Conservation (phyloP, 1,140 invertebrate genomes). For the Drosophila neocordata region DNA sequence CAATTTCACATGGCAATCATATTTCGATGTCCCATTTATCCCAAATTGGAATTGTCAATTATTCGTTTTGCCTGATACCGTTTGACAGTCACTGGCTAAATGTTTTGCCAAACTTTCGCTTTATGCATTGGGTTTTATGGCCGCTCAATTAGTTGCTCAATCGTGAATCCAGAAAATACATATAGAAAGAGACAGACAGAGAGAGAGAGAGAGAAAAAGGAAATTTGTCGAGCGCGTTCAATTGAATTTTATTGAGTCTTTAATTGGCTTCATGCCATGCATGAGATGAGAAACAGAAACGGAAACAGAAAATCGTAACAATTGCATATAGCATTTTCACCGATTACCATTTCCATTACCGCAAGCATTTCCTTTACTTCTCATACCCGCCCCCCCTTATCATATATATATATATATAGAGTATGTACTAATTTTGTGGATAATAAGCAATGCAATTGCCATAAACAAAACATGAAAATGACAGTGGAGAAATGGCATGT, state of each 20-base stretch:
- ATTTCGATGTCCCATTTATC: neutral
- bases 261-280: constrained; percentile 63
- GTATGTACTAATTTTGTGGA: constrained; percentile 36
- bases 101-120: constrained; percentile 27
- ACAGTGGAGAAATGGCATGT: constrained; percentile 36
- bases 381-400: constrained; percentile 27
- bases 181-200: neutral
- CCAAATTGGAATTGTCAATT: constrained; percentile 40
- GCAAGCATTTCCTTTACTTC: neutral
- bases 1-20: constrained; percentile 1
- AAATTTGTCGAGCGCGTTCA: constrained; percentile 33
- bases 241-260: constrained; percentile 79
- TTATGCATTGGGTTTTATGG: constrained; percentile 49
- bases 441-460: constrained; percentile 60
- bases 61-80: constrained; percentile 26
- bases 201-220: neutral
- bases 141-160: constrained; percentile 58
- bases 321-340: constrained; percentile 50
- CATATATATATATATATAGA: too few species aligned
- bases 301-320: constrained; percentile 48
- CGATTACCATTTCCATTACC: constrained; percentile 32
- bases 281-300: constrained; percentile 4
- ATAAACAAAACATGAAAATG: constrained; percentile 41
- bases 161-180: constrained; percentile 13
- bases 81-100: constrained; percentile 38